Base-by-base conservation (phyloP, 1,140 invertebrate species). In the Schlechtendalia chinensis region DNA sequence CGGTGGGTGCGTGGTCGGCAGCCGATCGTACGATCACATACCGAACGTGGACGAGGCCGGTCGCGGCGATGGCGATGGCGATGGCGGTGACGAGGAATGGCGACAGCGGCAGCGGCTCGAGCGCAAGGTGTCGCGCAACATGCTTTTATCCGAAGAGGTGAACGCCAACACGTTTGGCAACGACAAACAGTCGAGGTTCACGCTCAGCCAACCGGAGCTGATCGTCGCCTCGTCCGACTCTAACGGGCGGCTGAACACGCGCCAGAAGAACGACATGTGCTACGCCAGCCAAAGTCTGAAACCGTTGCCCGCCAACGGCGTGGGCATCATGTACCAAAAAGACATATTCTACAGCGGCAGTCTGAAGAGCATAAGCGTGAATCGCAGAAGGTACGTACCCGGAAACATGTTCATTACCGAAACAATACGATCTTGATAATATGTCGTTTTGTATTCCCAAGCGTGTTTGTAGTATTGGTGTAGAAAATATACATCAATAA, bases 271-370 rank as follows among this genome's bases (percentile, higher is more conserved):
- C 22, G 32, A 79, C 0, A 4, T 61, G 32, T 79, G 39, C 72
- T 14, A 82, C 74, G 53, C 54, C 77, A 63, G 56, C 71, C 29
- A 79, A 22, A 79, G 32, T n/a, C 67, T 81, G 54, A 81, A 81
- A 39, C 59, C 54, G 47, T 24, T n/a, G 3, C 47, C 27, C 4
- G n/a, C 8, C 17, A 72, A 27, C 47, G 32, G 32, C 17, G 12
- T 39, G 16, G 69, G 93, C 27, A 90, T 94, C n/a, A 90, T 96
- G 89, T 90, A 93, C 84, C 87, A 94, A 29, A 93, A 92, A 63
- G 95, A 98, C 85, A 91, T 96, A 2, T 91, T 97, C 83, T 96
- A 96, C 85, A 91, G 92, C 83, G 93, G 93, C 80, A 94, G 91
- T 83, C 86, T 95, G 79, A 88, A 90, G 45, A 93, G 92, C 84